Evolutionary conservation across 2,888 invertebrate species (phyloP), one percentile per base, ranked within the genome.

Genomic region (Agonopterix alstromeriana): DNA sequence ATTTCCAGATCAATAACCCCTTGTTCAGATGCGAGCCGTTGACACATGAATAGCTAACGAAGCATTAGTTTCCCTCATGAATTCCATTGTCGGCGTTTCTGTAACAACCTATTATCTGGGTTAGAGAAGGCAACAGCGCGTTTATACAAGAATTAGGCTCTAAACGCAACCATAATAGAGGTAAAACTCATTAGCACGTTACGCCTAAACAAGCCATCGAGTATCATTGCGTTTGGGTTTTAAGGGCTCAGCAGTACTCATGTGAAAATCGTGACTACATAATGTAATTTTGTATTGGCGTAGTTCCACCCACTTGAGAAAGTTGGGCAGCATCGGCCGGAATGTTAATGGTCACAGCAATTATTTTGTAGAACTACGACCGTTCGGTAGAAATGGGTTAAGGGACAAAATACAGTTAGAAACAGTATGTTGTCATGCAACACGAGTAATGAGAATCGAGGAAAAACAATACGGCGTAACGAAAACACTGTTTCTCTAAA

Each of bases 1-100:
- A 77, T 67, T 73, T 73, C 60, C 68, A 76, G 79, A 79, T 76
- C 79, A 77, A 81, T 82, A 80, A 77, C 82, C 76, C 58, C 73
- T 77, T 67, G 69, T 73, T 71, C 57, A 61, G 71, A 70, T 64
- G 71, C 68, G 67, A 80, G 67, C 64, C 69, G 71, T 73, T 81
- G 82, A 79, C 79, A 81, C 68, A 65, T 74, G 77, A 78, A 72
- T 73, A 62, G 70, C 66, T 65, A 63, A 65, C 67, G 65, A 65
- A 70, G 64, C 65, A 62, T 66, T 67, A 67, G 70, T 72, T 73
- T 76, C 73, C 67, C 70, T 67, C 70, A 61, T 67, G 61, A 59
- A 64, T 64, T 61, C 62, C 61, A 74, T 76, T 73, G 71, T 76
- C 60, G 65, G 61, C 60, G 57, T 54, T 63, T 64, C 61, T 62